Evolutionary conservation across 2,888 invertebrate species (phyloP).

Genomic region (Calameuta filiformis): DNA sequence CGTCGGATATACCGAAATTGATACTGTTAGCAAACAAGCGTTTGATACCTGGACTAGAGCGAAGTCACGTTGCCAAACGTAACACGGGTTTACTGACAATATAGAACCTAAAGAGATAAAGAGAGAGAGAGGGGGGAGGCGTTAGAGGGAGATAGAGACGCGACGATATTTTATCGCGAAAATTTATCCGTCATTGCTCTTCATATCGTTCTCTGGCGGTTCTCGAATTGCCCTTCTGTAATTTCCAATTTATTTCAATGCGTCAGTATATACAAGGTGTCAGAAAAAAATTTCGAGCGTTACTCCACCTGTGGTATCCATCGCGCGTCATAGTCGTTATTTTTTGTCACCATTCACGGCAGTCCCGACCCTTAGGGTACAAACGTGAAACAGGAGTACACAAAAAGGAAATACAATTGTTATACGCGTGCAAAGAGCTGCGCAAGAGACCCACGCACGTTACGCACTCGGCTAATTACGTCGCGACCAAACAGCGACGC

Average conservation of each 20-base stretch:
- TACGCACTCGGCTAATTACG: background rate
- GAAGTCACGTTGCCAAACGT: background rate
- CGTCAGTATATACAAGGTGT: background rate
- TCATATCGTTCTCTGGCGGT: background rate
- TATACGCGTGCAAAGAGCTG: background rate
- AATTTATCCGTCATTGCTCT: background rate
- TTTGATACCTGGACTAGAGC: slow-evolving; percentile 36
- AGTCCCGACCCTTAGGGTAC: background rate
- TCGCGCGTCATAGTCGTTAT: background rate
- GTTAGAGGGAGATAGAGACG: no score
- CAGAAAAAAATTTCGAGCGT: background rate
- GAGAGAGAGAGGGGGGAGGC: no score
- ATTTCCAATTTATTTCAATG: background rate
- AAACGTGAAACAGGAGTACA: background rate
- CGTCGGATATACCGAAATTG: slow-evolving; percentile 52
- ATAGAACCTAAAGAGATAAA: no score
- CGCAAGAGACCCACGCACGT: background rate
- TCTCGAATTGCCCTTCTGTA: background rate
- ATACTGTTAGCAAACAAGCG: slow-evolving; percentile 57
- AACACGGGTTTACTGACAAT: no score
- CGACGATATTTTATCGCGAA: no score
- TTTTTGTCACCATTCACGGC: background rate
- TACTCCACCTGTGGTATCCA: background rate
- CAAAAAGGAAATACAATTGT: background rate
- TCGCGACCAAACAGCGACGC: background rate